Conservation (phyloP, 2,888 invertebrate genomes). For the Drosophila stalkeri region DNA sequence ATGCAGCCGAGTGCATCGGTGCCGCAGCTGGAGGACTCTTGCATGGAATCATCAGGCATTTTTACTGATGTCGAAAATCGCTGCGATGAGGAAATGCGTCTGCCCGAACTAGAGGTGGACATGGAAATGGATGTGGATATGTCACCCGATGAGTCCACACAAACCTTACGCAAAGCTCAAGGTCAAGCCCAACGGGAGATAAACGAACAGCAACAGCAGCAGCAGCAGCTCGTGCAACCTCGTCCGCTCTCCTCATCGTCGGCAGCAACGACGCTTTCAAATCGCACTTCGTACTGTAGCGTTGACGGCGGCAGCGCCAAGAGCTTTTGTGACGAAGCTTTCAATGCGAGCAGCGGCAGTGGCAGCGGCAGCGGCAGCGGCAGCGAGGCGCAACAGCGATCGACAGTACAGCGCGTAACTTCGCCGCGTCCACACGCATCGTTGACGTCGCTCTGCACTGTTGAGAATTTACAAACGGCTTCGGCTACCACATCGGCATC, state of each 20-base stretch:
- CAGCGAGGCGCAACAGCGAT: slow-evolving; percentile 46
- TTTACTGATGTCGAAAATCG: slow-evolving; percentile 94
- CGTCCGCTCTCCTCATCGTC: slow-evolving; percentile 81
- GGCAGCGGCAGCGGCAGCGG: slow-evolving; percentile 21
- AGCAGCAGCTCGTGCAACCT: slow-evolving; percentile 69
- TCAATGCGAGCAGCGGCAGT: slow-evolving; percentile 32
- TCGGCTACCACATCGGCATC: not conserved
- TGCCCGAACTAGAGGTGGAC: slow-evolving; percentile 51
- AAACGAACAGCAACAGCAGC: slow-evolving; percentile 39
- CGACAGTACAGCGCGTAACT: slow-evolving; percentile 80
- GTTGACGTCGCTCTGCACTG: slow-evolving; percentile 74
- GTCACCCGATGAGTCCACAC: slow-evolving; percentile 85
- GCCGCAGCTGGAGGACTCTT: slow-evolving; percentile 90
- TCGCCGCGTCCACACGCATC: slow-evolving; percentile 83
- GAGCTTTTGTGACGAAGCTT: slow-evolving; percentile 76
- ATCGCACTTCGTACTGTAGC: slow-evolving; percentile 83
- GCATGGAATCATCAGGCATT: slow-evolving; percentile 95
- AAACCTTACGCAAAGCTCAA: slow-evolving; percentile 84
- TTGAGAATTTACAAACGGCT: slow-evolving; percentile 51
- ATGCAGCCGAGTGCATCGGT: slow-evolving; percentile 85
- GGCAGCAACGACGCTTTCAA: slow-evolving; percentile 82
- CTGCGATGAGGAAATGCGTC: slow-evolving; percentile 87
- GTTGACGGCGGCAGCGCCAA: slow-evolving; percentile 71
- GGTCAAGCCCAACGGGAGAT: slow-evolving; percentile 51
- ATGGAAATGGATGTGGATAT: slow-evolving; percentile 61